Percentiles rank a stretch among this genome's conserved stretches.
Evolutionary conservation across 30 jellyfish, hydroid and myxozoan species (phyloP).

Genomic region (Hydractinia symbiolongicarpus): DNA sequence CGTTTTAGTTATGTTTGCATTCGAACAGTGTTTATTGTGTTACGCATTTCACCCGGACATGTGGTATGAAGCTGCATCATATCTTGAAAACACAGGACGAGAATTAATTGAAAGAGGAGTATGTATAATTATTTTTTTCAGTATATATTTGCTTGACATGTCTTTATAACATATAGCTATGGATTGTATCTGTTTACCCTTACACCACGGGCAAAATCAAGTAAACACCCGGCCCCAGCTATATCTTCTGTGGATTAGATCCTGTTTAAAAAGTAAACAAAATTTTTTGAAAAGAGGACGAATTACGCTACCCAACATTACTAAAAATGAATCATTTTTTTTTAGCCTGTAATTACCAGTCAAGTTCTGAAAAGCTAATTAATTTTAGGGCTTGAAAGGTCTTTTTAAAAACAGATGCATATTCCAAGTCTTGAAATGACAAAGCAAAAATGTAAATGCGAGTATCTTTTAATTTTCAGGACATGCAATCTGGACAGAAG

Average conservation of each 20-base stretch:
- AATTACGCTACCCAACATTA: too few relatives aligned
- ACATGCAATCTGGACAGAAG: slow-evolving; percentile 76
- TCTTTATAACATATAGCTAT: too few relatives aligned
- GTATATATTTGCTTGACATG: background rate
- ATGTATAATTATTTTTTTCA: background rate
- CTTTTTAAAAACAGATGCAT: too few relatives aligned
- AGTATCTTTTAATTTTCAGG: slow-evolving; percentile 33
- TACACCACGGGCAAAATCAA: background rate
- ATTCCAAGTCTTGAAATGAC: too few relatives aligned
- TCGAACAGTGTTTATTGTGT: slow-evolving; percentile 83
- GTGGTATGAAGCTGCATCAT: slow-evolving; percentile 98
- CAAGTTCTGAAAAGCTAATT: too few relatives aligned
- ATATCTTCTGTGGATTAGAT: too few relatives aligned
- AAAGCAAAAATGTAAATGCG: background rate
- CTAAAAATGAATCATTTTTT: too few relatives aligned
- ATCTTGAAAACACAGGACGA: slow-evolving; percentile 77
- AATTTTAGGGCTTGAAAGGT: too few relatives aligned
- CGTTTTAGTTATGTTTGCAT: slow-evolving; percentile 80
- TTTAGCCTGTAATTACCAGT: too few relatives aligned
- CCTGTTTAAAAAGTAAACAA: too few relatives aligned
- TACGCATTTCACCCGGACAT: slow-evolving; percentile 84
- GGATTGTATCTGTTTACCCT: background rate
- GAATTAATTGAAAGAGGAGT: slow-evolving; percentile 90
- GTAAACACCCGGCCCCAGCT: background rate
- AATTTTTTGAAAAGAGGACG: too few relatives aligned